A percentile compares a stretch with the other conserved stretches of the same genome.
These are phyloP conservation scores for Dendrocopos noguchii DNA, from an alignment of 2,113 vertebrate genomes.

Conservation along the genomic window DNA sequence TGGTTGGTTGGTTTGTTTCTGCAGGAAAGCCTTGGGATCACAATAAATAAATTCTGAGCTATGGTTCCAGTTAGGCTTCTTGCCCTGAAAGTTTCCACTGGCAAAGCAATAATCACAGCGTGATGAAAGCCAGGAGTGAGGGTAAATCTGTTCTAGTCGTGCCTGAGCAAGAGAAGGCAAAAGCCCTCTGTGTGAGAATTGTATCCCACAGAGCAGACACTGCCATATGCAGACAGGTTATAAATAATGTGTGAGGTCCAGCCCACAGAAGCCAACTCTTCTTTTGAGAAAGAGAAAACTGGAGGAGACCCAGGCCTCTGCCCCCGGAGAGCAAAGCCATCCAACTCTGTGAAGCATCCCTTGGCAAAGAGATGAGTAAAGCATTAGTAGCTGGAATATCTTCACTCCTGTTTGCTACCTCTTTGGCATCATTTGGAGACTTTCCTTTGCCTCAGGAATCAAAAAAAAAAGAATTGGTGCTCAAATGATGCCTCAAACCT, in stretches of 20 bases:
- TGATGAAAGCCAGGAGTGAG: background rate
- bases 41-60: background rate
- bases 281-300: background rate
- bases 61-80: background rate
- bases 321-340: background rate
- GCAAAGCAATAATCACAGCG: background rate
- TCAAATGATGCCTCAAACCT: background rate
- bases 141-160: background rate
- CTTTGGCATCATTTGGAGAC: background rate
- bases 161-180: background rate
- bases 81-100: background rate
- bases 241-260: background rate
- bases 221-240: background rate
- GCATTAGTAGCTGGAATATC: background rate
- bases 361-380: background rate
- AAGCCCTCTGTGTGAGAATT: background rate
- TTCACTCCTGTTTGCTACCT: background rate
- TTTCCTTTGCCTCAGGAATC: background rate
- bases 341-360: background rate
- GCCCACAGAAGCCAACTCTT: background rate
- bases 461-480: background rate
- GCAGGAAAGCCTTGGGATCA: background rate
- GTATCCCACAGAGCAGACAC: background rate
- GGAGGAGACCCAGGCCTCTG: background rate
- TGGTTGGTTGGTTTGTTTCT: background rate